Percentiles rank a stretch among this genome's conserved stretches.
Evolutionary conservation across 2,888 invertebrate species (phyloP).

Genomic region (Pherbina coryleti): DNA sequence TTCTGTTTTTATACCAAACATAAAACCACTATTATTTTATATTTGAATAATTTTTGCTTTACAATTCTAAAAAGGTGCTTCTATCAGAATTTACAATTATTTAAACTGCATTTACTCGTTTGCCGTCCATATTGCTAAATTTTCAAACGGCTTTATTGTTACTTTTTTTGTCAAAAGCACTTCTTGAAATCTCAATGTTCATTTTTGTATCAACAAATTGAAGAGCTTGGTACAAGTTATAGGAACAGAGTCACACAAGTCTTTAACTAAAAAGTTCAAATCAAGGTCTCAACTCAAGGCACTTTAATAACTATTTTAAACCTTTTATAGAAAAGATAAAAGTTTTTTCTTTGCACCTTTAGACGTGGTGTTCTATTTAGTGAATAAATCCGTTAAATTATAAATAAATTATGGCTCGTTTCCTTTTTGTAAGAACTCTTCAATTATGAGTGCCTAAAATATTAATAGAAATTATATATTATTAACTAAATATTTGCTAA

Average conservation of each 20-base stretch:
- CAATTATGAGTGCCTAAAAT: slow-evolving; percentile 34
- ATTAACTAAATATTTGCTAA: neutral
- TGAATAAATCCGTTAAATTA: neutral
- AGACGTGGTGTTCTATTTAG: neutral
- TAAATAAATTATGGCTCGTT: neutral
- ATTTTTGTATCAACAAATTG: neutral
- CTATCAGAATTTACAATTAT: neutral
- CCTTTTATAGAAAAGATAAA: no score
- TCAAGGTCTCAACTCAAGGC: no score
- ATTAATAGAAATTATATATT: neutral
- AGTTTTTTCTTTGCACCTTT: no score
- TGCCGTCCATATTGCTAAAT: slow-evolving; percentile 20
- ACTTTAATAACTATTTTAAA: no score
- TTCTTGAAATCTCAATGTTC: slow-evolving; percentile 4
- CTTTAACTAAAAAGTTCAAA: no score
- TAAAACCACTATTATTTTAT: neutral
- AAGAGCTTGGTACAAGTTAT: neutral
- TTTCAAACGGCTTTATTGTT: neutral
- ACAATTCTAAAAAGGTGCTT: neutral
- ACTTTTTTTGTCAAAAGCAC: neutral
- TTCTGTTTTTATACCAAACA: neutral
- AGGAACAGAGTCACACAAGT: no score
- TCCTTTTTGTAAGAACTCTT: slow-evolving; percentile 1
- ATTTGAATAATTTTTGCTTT: neutral
- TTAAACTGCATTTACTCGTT: slow-evolving; percentile 21